phyloP scores from a whole-genome alignment of 2,888 invertebrate species.

The Osmoderma eremita region DNA sequence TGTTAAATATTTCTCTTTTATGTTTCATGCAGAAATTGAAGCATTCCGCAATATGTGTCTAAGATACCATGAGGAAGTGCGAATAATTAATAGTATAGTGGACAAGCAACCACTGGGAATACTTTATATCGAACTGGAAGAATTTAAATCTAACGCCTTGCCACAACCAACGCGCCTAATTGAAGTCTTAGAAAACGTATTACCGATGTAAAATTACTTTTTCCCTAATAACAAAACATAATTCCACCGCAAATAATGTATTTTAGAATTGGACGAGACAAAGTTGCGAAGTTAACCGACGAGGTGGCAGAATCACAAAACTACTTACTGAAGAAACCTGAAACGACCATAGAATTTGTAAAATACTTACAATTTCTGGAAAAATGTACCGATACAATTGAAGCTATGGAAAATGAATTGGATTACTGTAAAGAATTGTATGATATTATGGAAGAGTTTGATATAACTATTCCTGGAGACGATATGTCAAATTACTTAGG shows the following conservation, averaged over 20 bases:
- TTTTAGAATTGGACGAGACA: constrained; percentile 71
- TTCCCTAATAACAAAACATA: constrained; percentile 17
- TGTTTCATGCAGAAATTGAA: constrained; percentile 65
- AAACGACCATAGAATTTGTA: constrained; percentile 77
- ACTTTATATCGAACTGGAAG: constrained; percentile 73
- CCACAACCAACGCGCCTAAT: constrained; percentile 79
- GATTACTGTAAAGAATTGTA: constrained; percentile 86
- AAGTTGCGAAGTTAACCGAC: constrained; percentile 66
- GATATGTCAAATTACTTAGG: constrained; percentile 74
- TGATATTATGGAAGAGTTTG: constrained; percentile 83
- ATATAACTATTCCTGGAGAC: constrained; percentile 77
- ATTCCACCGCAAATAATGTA: constrained; percentile 2
- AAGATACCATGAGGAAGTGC: constrained; percentile 76
- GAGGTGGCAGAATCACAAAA: constrained; percentile 73
- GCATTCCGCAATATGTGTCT: constrained; percentile 75
- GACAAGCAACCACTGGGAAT: constrained; percentile 78
- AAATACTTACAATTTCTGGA: constrained; percentile 77
- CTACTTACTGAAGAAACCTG: constrained; percentile 73
- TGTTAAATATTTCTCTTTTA: neutral
- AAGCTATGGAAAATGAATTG: constrained; percentile 75
- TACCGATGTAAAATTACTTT: constrained; percentile 73
- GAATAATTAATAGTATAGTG: constrained; percentile 73
- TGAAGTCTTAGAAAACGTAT: constrained; percentile 70
- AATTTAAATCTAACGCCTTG: constrained; percentile 77
- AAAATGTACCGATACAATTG: constrained; percentile 67